Evolutionary conservation across 2,797 vertebrate genomes (phyloP), one percentile per base, ranked within the genome.

Genomic region (Macrochelys suwanniensis): DNA sequence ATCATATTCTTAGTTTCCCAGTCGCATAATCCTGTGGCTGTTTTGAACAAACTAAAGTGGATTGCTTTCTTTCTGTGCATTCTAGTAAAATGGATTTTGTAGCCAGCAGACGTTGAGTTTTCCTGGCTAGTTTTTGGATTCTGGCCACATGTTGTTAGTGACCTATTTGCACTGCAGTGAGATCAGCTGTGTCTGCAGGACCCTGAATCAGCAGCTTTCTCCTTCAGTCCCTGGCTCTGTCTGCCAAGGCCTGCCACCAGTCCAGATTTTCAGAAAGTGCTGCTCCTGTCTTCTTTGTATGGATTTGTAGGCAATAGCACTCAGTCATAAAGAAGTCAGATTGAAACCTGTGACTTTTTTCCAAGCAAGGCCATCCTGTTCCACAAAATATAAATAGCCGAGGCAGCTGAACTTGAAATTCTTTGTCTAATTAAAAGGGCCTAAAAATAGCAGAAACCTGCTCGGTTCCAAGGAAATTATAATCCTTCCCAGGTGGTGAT

Each of bases 151-250:
- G 96, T 97, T 95, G 95, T 98, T 97, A 97, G 97, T 98, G 98
- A 98, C 98, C 98, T 98, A 97, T 98, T 98, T 98, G 98, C 97
- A 81, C 89, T 88, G 93, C 90, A 89, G 11, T 92, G 96, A 98
- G 95, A 97, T 95, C 96, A 97, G 97, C 97, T 96, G 37, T 88
- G 89, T 95, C 93, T 95, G 92, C 85, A 95, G 95, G 93, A 93
- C 93, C 87, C 96, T 98, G 98, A 98, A 96, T 98, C 97, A 98
- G 98, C 98, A 97, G 87, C 97, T 96, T 96, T 96, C 53, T 85
- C 92, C 51, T 82, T 59, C 82, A 85, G 92, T 96, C 88, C 57
- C 95, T 78, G 65, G 81, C 96, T 94, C 89, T 78, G 90, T 82
- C 93, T 96, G 91, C 71, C 89, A 28, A 82, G 93, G 47, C 15